A percentile compares a stretch with the other conserved stretches of the same genome.
These are phyloP conservation scores for Cyphomyrus plagiostoma DNA, from an alignment of 2,113 vertebrate species.

Conservation along the genomic window DNA sequence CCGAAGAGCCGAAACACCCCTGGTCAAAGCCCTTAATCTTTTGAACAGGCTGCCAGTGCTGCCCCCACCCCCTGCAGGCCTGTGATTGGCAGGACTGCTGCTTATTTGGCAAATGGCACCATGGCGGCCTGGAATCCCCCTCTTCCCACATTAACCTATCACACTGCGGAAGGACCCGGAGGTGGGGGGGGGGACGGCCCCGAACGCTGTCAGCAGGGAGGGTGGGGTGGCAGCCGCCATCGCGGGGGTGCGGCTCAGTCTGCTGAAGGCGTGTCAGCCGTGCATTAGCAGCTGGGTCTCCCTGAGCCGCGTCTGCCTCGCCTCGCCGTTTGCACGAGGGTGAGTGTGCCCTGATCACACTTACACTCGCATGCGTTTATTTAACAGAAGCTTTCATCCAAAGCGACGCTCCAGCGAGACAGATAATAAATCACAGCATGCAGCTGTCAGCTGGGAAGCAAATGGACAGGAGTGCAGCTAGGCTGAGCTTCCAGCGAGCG, in stretches of 20 bases:
- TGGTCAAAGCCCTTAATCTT: slow-evolving; percentile 47
- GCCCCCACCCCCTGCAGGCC: slow-evolving; percentile 40
- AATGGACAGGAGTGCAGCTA: background rate
- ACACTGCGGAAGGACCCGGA: slow-evolving; percentile 27
- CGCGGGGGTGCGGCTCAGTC: background rate
- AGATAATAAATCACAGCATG: background rate
- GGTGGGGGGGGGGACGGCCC: background rate
- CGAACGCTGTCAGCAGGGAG: background rate
- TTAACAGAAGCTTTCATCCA: background rate
- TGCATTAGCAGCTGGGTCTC: background rate
- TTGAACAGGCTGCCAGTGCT: slow-evolving; percentile 45
- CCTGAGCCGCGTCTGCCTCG: background rate
- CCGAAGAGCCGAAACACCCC: slow-evolving; percentile 30
- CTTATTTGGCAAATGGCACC: slow-evolving; percentile 50
- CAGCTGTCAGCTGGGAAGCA: background rate
- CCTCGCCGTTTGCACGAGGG: background rate
- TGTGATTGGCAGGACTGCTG: slow-evolving; percentile 50
- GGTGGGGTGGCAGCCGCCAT: no score
- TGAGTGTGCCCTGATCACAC: background rate
- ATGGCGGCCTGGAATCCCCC: slow-evolving; percentile 41
- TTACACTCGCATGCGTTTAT: background rate
- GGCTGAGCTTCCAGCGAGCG: background rate
- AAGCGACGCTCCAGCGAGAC: background rate
- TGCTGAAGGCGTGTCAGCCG: background rate
- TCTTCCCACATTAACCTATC: slow-evolving; percentile 51